Conservation (phyloP, 2,797 vertebrate species). For the Phoebastria nigripes region DNA sequence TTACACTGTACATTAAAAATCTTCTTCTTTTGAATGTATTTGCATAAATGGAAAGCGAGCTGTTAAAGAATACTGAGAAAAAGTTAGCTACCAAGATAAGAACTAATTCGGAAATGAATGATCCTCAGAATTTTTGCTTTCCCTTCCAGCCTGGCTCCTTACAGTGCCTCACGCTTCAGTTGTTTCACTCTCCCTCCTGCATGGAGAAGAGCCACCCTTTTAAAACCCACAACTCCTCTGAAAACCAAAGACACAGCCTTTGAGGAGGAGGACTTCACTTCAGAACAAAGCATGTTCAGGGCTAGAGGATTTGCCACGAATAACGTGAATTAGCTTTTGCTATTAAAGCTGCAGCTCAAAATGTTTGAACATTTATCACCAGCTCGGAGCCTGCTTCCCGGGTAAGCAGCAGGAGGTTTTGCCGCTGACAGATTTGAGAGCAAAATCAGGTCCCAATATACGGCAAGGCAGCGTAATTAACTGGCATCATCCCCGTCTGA, state of each 20-base stretch:
- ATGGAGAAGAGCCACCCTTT: slow-evolving; percentile 24
- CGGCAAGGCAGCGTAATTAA: slow-evolving; percentile 25
- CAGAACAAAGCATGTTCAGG: slow-evolving; percentile 35
- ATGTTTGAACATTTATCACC: not conserved
- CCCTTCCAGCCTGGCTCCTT: slow-evolving; percentile 51
- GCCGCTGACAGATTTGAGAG: not conserved
- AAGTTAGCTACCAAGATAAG: slow-evolving; percentile 54
- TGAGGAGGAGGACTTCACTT: slow-evolving; percentile 37
- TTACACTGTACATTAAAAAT: slow-evolving; percentile 67
- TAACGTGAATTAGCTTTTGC: slow-evolving; percentile 23
- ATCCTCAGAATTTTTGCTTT: slow-evolving; percentile 53
- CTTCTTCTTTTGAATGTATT: slow-evolving; percentile 59
- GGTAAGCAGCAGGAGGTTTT: not conserved
- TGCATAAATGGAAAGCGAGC: slow-evolving; percentile 59
- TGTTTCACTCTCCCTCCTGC: not conserved
- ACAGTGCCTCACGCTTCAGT: not conserved
- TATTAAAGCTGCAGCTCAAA: slow-evolving; percentile 37
- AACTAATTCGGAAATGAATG: slow-evolving; percentile 53
- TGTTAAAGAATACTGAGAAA: slow-evolving; percentile 62
- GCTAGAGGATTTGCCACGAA: not conserved
- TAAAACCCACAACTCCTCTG: slow-evolving; percentile 29
- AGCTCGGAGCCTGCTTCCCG: not conserved
- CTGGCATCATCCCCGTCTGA: slow-evolving; percentile 15
- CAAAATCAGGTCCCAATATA: not conserved
- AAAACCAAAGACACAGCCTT: not conserved